Base-by-base conservation (phyloP, 1,140 invertebrate genomes). In the Lucilia sericata region DNA sequence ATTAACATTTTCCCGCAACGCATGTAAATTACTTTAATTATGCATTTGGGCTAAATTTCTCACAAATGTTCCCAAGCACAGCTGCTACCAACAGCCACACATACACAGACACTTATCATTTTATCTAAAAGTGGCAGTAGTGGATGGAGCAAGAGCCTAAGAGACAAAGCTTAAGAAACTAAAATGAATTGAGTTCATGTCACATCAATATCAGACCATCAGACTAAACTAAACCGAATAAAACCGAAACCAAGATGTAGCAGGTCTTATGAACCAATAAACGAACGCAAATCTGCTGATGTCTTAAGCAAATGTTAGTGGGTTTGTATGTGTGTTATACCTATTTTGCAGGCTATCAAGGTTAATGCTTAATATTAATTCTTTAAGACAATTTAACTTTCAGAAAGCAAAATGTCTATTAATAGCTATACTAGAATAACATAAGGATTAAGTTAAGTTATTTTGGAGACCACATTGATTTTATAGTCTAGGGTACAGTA, bases 11-110 rank as follows among this genome's bases (percentile, higher is more conserved):
- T 70, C 65, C 65, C 65, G 65, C n/a, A 70, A 70, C 65, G 65
- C 65, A 70, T 70, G 65, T 70, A 70, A 70, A 70, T 70, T 70
- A 70, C 65, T 70, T 70, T 70, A 70, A 70, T 70, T 70, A 70
- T 70, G 65, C 65, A 70, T 70, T 70, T 70, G 65, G 65, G 65
- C 65, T 70, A 70, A 70, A 70, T 70, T 70, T 70, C 65, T 70
- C 65, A 70, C 65, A 70, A 70, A 70, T 4, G 9, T 21, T 70
- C 65, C 19, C 17, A 21, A 70, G 25, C 25, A 70, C 65, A 70
- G 65, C 65, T 70, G 19, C 21, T 70, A 70, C 65, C 65, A 70
- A 70, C 19, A 10, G 25, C 25, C 65, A 70, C 55, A 60, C 55
- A 60, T 30, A 30, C 25, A 60, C 14, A 60, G 0, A 60, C 14